These are phyloP conservation scores for Hyla sarda DNA, from an alignment of 2,113 vertebrate species.

Conservation along the genomic window DNA sequence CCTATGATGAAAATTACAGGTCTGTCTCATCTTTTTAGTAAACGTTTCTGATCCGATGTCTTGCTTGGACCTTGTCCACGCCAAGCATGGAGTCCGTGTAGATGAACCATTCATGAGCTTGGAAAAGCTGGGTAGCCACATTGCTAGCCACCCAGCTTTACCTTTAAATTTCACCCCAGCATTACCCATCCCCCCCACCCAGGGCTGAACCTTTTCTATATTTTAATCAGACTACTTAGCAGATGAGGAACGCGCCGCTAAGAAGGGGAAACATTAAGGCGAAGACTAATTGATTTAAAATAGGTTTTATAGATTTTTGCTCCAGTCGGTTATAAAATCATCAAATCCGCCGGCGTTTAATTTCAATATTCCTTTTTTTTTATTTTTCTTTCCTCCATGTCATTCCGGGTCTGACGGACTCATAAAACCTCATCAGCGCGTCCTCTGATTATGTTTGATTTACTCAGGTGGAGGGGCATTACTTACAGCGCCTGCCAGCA, in stretches of 20 bases:
- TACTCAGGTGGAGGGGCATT: constrained; percentile 77
- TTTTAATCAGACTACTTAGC: constrained; percentile 24
- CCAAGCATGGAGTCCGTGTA: no score
- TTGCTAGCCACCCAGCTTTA: background rate
- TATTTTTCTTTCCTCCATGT: constrained; percentile 67
- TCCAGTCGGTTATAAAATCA: constrained; percentile 63
- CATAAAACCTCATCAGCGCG: constrained; percentile 70
- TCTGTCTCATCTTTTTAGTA: no score
- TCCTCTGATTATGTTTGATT: constrained; percentile 76
- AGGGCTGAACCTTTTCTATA: background rate
- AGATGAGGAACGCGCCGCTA: constrained; percentile 46
- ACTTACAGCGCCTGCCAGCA: constrained; percentile 75
- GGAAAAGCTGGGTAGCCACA: background rate
- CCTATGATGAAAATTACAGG: no score
- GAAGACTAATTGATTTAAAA: constrained; percentile 57
- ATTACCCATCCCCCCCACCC: background rate
- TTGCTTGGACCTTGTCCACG: no score
- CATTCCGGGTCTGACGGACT: constrained; percentile 65
- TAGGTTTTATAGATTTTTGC: constrained; percentile 58
- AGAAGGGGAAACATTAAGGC: constrained; percentile 49
- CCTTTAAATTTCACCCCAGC: no score
- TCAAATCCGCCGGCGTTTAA: constrained; percentile 66
- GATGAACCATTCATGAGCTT: background rate
- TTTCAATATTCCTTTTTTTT: no score
- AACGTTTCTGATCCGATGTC: no score